Base-by-base conservation (phyloP, 2,888 invertebrate genomes). In the Griposia aprilina region DNA sequence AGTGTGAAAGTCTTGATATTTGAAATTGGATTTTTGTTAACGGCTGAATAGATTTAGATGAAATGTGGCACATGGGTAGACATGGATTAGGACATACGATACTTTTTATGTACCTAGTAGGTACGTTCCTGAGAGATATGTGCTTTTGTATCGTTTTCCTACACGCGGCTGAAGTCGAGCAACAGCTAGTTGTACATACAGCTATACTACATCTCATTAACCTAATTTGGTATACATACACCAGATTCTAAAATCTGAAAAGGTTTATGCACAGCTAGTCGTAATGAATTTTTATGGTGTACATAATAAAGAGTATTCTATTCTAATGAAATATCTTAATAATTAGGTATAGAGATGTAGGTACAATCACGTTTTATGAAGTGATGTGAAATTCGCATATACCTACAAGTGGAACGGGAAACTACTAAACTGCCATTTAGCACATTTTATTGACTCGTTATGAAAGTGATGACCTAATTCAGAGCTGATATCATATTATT, bases 391-490 rank as follows among this genome's bases (percentile, higher is more conserved):
- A 78, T 68, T 74, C 48, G 23, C 74, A 74, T 48, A 62, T 30
- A 30, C n/a, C n/a, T n/a, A n/a, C 60, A 60, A 73, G 60, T 79
- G 59, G 57, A 55, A 60, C 59, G 59, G 48, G 50, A 60, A 71
- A 65, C 60, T 62, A 75, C 10, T 68, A 81, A 59, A 63, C 52
- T 79, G 55, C 50, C 48, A 78, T 76, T 80, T 82, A 72, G 50
- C 55, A 82, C 68, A 83, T 82, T 84, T 81, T 85, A 85, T 80
- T 78, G 73, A 78, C 62, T 74, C 75, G n/a, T 84, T 80, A 84
- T 84, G 68, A 74, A 68, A 52, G 68, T 41, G 60, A 77, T 85
- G 67, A 72, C 65, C 74, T 65, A 74, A 77, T 81, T 78, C 71
- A 55, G 62, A 55, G 26, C 30, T 26, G 20, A 41, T 65, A 57